Evolutionary conservation across 1,140 invertebrate genomes (phyloP).

Genomic region (Nomia melanderi): DNA sequence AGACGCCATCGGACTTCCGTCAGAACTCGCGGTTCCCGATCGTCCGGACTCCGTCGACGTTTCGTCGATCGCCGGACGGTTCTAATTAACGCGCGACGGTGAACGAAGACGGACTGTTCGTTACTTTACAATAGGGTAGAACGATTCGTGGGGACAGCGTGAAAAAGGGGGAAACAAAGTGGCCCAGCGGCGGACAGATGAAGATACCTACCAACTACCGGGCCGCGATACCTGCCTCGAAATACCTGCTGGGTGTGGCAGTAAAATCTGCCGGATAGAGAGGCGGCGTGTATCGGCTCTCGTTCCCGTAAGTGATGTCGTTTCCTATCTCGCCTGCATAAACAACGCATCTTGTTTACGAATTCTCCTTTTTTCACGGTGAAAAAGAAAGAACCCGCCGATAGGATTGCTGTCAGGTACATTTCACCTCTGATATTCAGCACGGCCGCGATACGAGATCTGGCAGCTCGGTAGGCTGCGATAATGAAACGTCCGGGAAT

Average conservation of each 20-base stretch:
- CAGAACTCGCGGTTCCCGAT: no score
- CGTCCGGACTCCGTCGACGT: no score
- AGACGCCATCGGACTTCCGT: no score
- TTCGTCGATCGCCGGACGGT: background rate
- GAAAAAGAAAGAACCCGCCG: background rate
- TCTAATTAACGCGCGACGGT: constrained; percentile 25
- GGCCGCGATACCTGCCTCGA: constrained; percentile 46
- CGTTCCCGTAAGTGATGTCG: constrained; percentile 5
- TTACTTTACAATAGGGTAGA: constrained; percentile 24
- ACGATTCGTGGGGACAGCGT: background rate
- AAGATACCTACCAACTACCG: constrained; percentile 47
- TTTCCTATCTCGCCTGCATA: background rate
- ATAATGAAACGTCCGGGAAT: background rate
- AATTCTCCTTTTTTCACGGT: background rate
- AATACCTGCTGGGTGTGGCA: constrained; percentile 48
- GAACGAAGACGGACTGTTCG: background rate
- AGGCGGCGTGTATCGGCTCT: constrained; percentile 3
- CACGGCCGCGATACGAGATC: background rate
- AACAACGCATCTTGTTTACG: background rate
- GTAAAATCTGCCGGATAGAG: constrained; percentile 43
- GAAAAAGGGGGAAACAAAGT: constrained; percentile 23
- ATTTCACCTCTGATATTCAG: background rate
- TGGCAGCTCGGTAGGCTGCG: background rate
- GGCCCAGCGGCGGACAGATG: constrained; percentile 20
- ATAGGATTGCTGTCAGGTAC: background rate